Base-by-base conservation (phyloP, 2,797 vertebrate species). In the Pristis pectinata region DNA sequence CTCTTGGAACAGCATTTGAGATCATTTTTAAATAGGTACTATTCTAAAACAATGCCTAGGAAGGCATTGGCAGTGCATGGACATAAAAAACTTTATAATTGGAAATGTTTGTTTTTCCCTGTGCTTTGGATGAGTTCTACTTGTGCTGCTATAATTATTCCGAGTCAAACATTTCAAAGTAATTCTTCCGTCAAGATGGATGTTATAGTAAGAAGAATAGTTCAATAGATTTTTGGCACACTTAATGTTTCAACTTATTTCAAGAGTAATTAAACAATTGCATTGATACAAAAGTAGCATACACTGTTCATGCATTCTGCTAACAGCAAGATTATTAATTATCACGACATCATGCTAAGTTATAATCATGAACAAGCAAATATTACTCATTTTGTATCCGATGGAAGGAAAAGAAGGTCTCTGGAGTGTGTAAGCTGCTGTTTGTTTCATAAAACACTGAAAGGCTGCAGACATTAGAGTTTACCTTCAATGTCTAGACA, bases 151-250 rank as follows among this genome's bases (percentile, higher is more conserved):
- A 34, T 94, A 49, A 53, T 56, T 94, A 76, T 94, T 94, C 41
- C 30, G 10, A 64, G 91, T 72, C 41, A 44, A 93, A 94, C 70
- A 76, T 76, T 53, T 74, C 34, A 94, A 53, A 74, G 27, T 94
- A 94, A 94, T 94, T 93, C 64, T 72, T 49, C 91, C 70, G 92
- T 94, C 70, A 94, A 44, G 92, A 49, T 41, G 93, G 92, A 74
- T 64, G 72, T 93, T 49, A 22, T 53, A 93, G 93, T 93, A 93
- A 93, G 64, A 74, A 70, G 13, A 44, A 17, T 76, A 94, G 92
- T 76, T 94, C 70, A 94, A 74, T 94, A 94, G 70, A 94, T 76
- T 94, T 74, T 76, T 27, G 56, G 24, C 70, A 76, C 70, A 49
- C 49, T 94, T 56, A 76, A 94, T 94, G 70, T 74, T 93, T 70